Conservation (phyloP, 1,140 invertebrate genomes). For the Idris sp. region DNA sequence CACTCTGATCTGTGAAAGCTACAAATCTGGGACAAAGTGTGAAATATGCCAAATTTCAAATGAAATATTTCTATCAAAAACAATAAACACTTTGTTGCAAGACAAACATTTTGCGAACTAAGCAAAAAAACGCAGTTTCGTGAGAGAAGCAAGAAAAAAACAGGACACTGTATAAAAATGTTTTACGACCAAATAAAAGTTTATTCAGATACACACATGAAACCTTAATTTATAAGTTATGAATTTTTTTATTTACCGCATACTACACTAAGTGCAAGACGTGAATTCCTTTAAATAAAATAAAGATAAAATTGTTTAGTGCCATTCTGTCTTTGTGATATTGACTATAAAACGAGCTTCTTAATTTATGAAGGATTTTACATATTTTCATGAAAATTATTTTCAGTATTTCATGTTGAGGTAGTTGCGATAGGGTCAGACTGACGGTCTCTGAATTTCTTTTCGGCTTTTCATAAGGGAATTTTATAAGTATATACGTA, state of each 20-base stretch:
- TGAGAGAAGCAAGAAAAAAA: constrained; percentile 16
- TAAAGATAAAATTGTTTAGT: constrained; percentile 11
- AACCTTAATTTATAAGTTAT: constrained; percentile 6
- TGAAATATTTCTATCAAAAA: constrained; percentile 55
- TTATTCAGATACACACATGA: constrained; percentile 22
- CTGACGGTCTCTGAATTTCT: too few relatives aligned
- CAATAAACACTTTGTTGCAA: constrained; percentile 33
- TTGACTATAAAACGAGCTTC: constrained; percentile 6
- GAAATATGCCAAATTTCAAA: constrained; percentile 34
- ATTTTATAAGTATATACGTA: too few relatives aligned
- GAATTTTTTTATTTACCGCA: not conserved
- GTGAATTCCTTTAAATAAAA: constrained; percentile 38
- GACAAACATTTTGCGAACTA: constrained; percentile 13
- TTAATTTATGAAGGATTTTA: constrained; percentile 10
- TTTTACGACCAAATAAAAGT: constrained; percentile 29
- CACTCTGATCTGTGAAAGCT: constrained; percentile 23
- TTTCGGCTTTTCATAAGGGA: too few relatives aligned
- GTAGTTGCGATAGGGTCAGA: too few relatives aligned
- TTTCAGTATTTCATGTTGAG: constrained; percentile 5
- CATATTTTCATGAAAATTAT: not conserved
- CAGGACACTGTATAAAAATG: not conserved
- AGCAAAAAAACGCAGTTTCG: constrained; percentile 2
- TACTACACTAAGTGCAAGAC: constrained; percentile 8
- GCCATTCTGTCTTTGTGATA: constrained; percentile 4
- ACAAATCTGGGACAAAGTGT: constrained; percentile 52